Conservation (phyloP, 1,140 invertebrate genomes). For the Bombus difficillimus region DNA sequence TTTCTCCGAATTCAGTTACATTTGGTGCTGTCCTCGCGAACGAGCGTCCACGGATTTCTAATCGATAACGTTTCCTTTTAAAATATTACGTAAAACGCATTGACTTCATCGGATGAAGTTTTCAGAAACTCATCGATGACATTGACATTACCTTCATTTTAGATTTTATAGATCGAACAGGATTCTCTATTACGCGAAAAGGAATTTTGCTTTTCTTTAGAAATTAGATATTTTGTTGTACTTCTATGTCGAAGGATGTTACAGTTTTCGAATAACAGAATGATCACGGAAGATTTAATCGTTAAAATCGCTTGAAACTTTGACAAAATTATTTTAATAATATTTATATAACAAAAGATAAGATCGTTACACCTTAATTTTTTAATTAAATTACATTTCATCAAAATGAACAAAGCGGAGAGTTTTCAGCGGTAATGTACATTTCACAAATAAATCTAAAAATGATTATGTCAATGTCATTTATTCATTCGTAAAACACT, state of each 20-base stretch:
- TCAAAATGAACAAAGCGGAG: too few species aligned
- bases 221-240: neutral
- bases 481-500: neutral
- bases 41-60: conserved; percentile 20
- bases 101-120: neutral
- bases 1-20: conserved; percentile 56
- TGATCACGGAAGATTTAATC: too few species aligned
- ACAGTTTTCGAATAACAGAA: too few species aligned
- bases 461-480: neutral
- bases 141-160: neutral
- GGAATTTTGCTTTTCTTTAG: neutral
- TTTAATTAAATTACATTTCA: too few species aligned
- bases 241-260: too few species aligned
- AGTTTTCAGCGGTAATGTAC: neutral
- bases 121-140: neutral
- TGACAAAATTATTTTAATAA: too few species aligned
- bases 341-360: too few species aligned
- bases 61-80: neutral
- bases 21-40: conserved; percentile 34
- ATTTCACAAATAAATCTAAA: neutral
- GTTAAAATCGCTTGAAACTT: too few species aligned
- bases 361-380: too few species aligned
- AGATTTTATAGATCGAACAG: neutral
- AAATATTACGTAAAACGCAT: neutral
- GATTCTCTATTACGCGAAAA: neutral